Base-by-base conservation (phyloP, 2,113 vertebrate genomes). In the Prinia subflava region DNA sequence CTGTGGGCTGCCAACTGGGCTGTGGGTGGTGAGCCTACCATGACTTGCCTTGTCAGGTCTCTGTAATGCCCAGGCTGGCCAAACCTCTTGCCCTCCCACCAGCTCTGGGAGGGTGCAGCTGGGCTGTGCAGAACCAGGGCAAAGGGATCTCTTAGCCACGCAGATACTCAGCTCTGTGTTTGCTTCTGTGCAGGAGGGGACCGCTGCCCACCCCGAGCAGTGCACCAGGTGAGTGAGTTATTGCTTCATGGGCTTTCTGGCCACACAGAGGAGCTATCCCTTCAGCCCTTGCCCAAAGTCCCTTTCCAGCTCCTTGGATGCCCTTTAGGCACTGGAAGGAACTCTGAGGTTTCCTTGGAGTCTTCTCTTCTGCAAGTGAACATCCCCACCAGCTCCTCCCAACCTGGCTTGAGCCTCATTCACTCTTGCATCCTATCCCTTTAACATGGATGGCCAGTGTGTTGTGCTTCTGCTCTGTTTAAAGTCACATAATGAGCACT, bases 181-280 rank as follows among this genome's bases (percentile, higher is more conserved):
- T 94, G 25, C 92, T 92, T 95, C 89, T 96, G 67, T 98, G 65
- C 97, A 99, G 99, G 97, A 98, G 99, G 91, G 98, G 94, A 69
- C 98, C 97, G 7, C 89, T 98, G 22, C 98, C 99, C 47, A 62
- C 96, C 41, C 98, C 98, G 10, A 90, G 90, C 91, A 96, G 14
- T 1, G 39, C 53, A 5, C 88, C 97, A 97, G 97, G 97, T 98
- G 92, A 91, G 97, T 98, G 92, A 91, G 97, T 67, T 37, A 18
- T 11, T 75, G 44, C 49, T 71, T 52, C 25, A 1, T 41, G 28
- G 28, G 23, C 23, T 68, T 91, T 39, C 50, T 91, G 33, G 42
- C 22, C 50, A 27, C 49, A 33, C 15, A 41, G 65, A 39, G 20
- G 28, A 33, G 2, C 7, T 22, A 1, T 47, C 23, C 13, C 75